These are phyloP conservation scores for Archivesica marissinica DNA, from an alignment of 1,140 invertebrate genomes.

Conservation along the genomic window DNA sequence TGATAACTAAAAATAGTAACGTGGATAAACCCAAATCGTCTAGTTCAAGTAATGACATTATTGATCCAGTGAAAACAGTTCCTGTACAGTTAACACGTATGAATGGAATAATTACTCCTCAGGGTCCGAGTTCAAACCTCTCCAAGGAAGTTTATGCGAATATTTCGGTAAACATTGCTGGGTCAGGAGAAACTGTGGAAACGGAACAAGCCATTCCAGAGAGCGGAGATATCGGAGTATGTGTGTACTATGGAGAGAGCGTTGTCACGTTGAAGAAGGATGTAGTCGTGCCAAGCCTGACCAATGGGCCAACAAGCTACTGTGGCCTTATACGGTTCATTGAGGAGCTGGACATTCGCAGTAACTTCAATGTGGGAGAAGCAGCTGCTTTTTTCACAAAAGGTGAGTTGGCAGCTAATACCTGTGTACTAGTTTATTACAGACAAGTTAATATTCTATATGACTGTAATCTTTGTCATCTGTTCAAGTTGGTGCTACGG, in stretches of 20 bases:
- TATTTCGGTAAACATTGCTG: slow-evolving; percentile 6
- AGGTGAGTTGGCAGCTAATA: slow-evolving; percentile 33
- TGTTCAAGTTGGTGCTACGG: too few relatives aligned
- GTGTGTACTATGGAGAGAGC: slow-evolving; percentile 55
- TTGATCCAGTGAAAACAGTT: slow-evolving; percentile 22
- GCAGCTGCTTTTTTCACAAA: slow-evolving; percentile 37
- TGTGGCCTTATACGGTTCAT: slow-evolving; percentile 40
- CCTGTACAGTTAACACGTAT: slow-evolving; percentile 38
- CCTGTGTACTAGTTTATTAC: not conserved
- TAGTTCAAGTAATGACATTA: slow-evolving; percentile 31
- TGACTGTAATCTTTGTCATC: too few relatives aligned
- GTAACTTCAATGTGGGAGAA: slow-evolving; percentile 49
- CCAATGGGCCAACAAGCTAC: slow-evolving; percentile 34
- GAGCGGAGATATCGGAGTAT: not conserved
- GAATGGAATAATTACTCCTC: slow-evolving; percentile 57
- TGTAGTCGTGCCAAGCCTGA: slow-evolving; percentile 33
- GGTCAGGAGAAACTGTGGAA: not conserved
- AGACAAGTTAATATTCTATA: not conserved
- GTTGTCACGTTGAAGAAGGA: slow-evolving; percentile 29
- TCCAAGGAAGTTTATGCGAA: slow-evolving; percentile 25
- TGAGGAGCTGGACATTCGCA: slow-evolving; percentile 1
- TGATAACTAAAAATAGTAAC: slow-evolving; percentile 14
- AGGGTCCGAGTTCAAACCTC: slow-evolving; percentile 35
- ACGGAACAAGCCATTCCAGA: slow-evolving; percentile 30
- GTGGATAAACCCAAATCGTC: not conserved